phyloP scores from a whole-genome alignment of 37 sponge, comb jelly and placozoan species.

The Aplysina aerophoba region DNA sequence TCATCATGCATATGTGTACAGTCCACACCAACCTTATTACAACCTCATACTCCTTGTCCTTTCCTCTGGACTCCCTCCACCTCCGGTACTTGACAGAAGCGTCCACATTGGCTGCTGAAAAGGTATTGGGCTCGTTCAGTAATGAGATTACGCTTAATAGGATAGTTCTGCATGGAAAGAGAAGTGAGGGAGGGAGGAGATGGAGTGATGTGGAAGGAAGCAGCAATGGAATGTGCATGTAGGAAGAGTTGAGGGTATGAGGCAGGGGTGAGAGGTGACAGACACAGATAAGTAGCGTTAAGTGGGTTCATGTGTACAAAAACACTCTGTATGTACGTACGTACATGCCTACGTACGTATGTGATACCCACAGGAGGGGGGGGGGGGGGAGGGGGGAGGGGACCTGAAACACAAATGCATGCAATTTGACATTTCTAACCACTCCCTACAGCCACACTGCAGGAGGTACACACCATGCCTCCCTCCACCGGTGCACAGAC shows the following conservation, averaged over 20 bases:
- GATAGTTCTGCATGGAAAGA: slow-evolving; percentile 76
- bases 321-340: neutral
- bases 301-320: neutral
- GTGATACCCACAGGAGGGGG: too few relatives aligned
- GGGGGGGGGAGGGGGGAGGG: too few relatives aligned
- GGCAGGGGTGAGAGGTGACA: neutral
- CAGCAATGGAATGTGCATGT: too few relatives aligned
- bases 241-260: too few relatives aligned
- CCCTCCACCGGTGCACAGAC: too few relatives aligned
- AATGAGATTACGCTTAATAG: slow-evolving; percentile 94
- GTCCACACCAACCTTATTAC: slow-evolving; percentile 76
- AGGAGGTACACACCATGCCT: neutral
- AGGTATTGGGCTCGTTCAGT: slow-evolving; percentile 97
- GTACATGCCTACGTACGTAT: too few relatives aligned
- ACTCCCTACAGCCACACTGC: neutral
- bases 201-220: too few relatives aligned
- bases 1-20: too few relatives aligned
- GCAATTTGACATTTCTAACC: neutral
- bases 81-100: slow-evolving; percentile 97
- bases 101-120: slow-evolving; percentile 98
- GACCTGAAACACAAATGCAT: too few relatives aligned
- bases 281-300: neutral
- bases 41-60: slow-evolving; percentile 86
- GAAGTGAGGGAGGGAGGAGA: neutral
- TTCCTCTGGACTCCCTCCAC: slow-evolving; percentile 88